These are phyloP conservation scores for Himalopsyche phryganea DNA, from an alignment of 1,140 invertebrate species.

Conservation along the genomic window DNA sequence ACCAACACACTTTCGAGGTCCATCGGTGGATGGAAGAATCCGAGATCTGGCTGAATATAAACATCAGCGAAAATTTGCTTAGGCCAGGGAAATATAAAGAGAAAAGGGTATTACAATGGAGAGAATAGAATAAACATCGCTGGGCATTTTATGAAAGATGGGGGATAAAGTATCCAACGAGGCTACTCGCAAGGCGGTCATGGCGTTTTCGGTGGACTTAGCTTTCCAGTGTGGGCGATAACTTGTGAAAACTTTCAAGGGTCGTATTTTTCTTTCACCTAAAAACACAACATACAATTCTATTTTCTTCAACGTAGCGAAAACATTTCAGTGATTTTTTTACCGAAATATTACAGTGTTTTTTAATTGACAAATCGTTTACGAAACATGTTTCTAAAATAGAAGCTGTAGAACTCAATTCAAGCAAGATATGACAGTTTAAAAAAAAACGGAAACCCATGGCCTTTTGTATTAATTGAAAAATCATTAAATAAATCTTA, in stretches of 20 bases:
- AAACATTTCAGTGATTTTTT: neutral
- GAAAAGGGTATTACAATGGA: slow-evolving; percentile 34
- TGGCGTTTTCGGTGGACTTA: slow-evolving; percentile 25
- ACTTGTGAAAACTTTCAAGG: neutral
- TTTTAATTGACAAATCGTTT: no score
- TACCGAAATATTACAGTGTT: slow-evolving; percentile 1
- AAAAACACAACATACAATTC: neutral
- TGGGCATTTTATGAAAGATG: slow-evolving; percentile 35
- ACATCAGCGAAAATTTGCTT: slow-evolving; percentile 35
- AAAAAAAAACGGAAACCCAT: no score
- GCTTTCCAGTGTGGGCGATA: slow-evolving; percentile 15
- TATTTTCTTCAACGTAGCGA: neutral
- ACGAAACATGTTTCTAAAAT: no score
- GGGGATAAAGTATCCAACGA: slow-evolving; percentile 13
- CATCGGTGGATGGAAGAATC: slow-evolving; percentile 28
- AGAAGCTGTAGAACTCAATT: no score
- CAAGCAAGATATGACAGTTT: no score
- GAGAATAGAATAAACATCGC: slow-evolving; percentile 34
- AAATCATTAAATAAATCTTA: no score
- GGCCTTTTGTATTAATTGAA: no score
- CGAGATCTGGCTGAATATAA: slow-evolving; percentile 31
- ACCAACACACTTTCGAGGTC: slow-evolving; percentile 7
- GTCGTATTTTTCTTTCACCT: no score
- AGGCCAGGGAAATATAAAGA: slow-evolving; percentile 30
- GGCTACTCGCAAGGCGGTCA: slow-evolving; percentile 31